Conservation (phyloP, 2,797 vertebrate species). For the Kryptolebias ocellatus region DNA sequence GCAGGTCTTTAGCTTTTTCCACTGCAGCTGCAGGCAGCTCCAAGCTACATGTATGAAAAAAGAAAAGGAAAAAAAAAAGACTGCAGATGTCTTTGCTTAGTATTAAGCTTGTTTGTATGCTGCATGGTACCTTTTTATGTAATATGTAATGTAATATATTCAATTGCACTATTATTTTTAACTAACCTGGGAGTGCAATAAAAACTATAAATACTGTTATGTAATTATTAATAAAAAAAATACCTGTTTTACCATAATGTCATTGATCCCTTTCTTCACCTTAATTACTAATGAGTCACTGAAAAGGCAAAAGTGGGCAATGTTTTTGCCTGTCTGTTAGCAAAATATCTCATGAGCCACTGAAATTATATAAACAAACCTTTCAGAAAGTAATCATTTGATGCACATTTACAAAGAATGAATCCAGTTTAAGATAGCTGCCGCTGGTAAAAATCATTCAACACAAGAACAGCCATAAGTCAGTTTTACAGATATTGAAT, state of each 20-base stretch:
- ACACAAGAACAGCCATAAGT: too few species aligned
- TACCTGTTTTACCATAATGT: slow-evolving; percentile 67
- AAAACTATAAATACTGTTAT: slow-evolving; percentile 84
- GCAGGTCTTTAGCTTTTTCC: slow-evolving; percentile 69
- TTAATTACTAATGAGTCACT: neutral
- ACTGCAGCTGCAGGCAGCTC: slow-evolving; percentile 88
- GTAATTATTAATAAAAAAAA: slow-evolving; percentile 80
- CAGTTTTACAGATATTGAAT: too few species aligned
- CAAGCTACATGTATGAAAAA: slow-evolving; percentile 59
- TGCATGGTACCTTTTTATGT: slow-evolving; percentile 83
- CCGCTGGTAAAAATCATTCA: too few species aligned
- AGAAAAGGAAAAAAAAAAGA: slow-evolving; percentile 45
- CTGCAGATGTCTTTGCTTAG: slow-evolving; percentile 64
- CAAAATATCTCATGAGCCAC: too few species aligned
- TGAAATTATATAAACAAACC: too few species aligned
- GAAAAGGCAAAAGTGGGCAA: too few species aligned
- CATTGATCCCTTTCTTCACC: slow-evolving; percentile 18
- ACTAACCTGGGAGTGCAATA: slow-evolving; percentile 88
- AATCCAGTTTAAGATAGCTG: too few species aligned
- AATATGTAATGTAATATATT: slow-evolving; percentile 68
- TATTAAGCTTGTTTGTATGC: slow-evolving; percentile 78
- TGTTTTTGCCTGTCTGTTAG: too few species aligned
- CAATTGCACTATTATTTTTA: slow-evolving; percentile 86
- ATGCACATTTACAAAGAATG: too few species aligned
- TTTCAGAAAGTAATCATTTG: too few species aligned